phyloP scores from a whole-genome alignment of 2,113 vertebrate species.

The cat (Felis catus) region F.catus_Fca126_mat1.0 CM031420.1:81351501-81352000 shows the following conservation, averaged over 20 bases:
- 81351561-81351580: not conserved
- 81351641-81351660: not conserved
- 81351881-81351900: no score
- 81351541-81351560: not conserved
- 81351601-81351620: not conserved
- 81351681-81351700: not conserved
- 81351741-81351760: not conserved
- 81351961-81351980: no score
- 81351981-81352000: no score
- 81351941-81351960: no score
- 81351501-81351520: not conserved
- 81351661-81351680: not conserved
- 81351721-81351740: not conserved
- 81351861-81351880: no score
- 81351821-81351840: not conserved
- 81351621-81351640: not conserved
- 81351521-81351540: not conserved
- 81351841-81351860: no score
- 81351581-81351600: not conserved
- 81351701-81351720: not conserved
- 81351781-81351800: slow-evolving; percentile 9
- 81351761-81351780: slow-evolving; percentile 32
- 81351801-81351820: not conserved
- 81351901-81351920: no score
- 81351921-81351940: no score